A percentile compares a stretch with the other conserved stretches of the same genome.
These are phyloP conservation scores for Syngnathus acus DNA, from an alignment of 2,797 vertebrate genomes.

Conservation along the genomic window DNA sequence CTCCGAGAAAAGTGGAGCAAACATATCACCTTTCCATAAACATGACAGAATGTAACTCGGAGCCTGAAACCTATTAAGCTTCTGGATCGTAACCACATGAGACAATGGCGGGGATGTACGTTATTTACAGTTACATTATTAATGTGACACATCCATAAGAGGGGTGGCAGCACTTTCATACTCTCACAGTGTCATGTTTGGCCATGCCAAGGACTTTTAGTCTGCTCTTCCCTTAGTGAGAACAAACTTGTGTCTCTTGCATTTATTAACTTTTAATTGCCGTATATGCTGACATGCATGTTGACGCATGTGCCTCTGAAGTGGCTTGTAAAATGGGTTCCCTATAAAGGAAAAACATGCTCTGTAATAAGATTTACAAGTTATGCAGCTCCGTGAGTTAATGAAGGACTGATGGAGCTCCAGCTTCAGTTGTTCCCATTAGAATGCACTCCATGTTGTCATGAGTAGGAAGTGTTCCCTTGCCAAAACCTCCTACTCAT, in stretches of 20 bases:
- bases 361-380: not conserved
- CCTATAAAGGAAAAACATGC: not conserved
- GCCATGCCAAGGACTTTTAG: not conserved
- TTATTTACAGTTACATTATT: not conserved
- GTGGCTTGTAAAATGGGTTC: not conserved
- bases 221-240: not conserved
- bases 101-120: not conserved
- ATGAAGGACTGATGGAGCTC: conserved; percentile 2
- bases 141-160: not conserved
- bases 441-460: conserved; percentile 8
- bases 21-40: not conserved
- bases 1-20: not conserved
- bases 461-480: conserved; percentile 9
- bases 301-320: not conserved
- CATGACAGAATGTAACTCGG: not conserved
- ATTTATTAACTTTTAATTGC: conserved; percentile 1
- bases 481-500: conserved; percentile 7
- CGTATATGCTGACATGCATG: not conserved
- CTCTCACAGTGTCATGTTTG: not conserved
- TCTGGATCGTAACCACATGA: not conserved
- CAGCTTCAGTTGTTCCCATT: conserved; percentile 5
- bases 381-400: conserved; percentile 1
- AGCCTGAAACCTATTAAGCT: no score
- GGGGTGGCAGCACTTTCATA: not conserved
- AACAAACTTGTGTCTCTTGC: not conserved